A percentile compares a stretch with the other conserved stretches of the same genome.
Evolutionary conservation across 2,113 vertebrate genomes (phyloP).

Genomic region (Notechis scutatus): DNA sequence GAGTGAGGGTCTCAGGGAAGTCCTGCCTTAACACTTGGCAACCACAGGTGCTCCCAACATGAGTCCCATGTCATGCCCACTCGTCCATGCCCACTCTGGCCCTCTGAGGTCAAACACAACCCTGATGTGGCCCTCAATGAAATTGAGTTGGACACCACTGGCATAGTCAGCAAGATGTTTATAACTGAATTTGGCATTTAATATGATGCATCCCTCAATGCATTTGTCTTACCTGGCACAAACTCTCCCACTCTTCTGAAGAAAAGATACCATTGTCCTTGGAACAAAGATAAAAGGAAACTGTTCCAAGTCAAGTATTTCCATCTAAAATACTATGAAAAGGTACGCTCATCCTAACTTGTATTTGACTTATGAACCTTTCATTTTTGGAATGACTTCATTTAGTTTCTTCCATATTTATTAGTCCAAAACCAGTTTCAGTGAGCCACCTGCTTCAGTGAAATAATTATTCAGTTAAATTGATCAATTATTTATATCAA

Average conservation of each 20-base stretch:
- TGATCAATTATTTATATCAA: neutral
- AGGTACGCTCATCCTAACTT: neutral
- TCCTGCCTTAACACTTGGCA: too few species aligned
- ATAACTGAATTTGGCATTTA: neutral
- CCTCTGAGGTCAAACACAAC: too few species aligned
- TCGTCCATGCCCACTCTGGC: too few species aligned
- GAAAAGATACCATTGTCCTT: neutral
- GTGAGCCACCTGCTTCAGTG: neutral
- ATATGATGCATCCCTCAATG: neutral
- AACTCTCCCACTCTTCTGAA: neutral
- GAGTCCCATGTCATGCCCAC: too few species aligned
- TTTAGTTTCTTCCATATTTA: neutral
- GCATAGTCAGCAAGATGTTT: neutral
- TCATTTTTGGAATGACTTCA: neutral
- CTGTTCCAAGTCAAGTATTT: neutral
- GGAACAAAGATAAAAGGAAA: neutral
- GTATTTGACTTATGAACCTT: neutral
- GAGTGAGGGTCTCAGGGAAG: too few species aligned
- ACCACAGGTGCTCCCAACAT: too few species aligned
- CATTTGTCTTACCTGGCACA: neutral
- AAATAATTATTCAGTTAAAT: neutral
- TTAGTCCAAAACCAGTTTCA: neutral
- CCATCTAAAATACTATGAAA: neutral
- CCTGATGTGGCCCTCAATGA: too few species aligned
- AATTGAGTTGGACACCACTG: too few species aligned